Evolutionary conservation across 2,797 vertebrate genomes (phyloP), one percentile per base, ranked within the genome.

Genomic region (Phalloptychus januarius): DNA sequence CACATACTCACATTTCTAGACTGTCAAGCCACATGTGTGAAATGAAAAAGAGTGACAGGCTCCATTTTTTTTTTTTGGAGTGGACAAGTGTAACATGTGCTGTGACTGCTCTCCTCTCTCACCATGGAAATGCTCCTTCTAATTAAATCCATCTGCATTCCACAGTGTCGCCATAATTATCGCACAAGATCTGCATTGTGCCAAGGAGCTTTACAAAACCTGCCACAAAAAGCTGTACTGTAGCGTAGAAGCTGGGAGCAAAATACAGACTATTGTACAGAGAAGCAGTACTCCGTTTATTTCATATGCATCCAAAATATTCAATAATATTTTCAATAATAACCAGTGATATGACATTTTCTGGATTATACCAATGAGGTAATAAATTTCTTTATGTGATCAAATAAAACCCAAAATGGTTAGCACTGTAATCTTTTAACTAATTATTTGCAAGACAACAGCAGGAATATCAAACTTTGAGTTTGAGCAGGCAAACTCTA

Each of bases 31-130:
- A 12, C 74, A 86, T 78, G 87, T 89, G 91, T 79, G 74, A 81
- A 72, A 81, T 77, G 18, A 50, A 48, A 87, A 86, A 69, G 85
- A 86, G 88, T 81, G 87, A 87, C 91, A 86, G 83, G 78, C 88
- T 89, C 76, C 63, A 73, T 4, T 56, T 85, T 83, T 80, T 89
- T 91, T 54, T 13, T 52, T 16, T 54, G 18, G 28, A 80, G 83
- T n/a, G 25, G 85, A 83, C 85, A 89, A 90, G 91, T 94, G 93
- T 91, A 89, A 93, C 84, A 89, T 86, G 85, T 80, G 87, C 86
- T 83, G 85, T 89, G 92, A 90, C 92, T 90, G 83, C 77, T 83
- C 83, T 76, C 85, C 83, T 84, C 81, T 81, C 83, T 88, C 85
- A 75, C 86, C 74, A 85, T 79, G 77, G 83, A 87, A 90, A 87